These are phyloP conservation scores for Nemurella pictetii DNA, from an alignment of 2,888 invertebrate genomes.

Conservation along the genomic window DNA sequence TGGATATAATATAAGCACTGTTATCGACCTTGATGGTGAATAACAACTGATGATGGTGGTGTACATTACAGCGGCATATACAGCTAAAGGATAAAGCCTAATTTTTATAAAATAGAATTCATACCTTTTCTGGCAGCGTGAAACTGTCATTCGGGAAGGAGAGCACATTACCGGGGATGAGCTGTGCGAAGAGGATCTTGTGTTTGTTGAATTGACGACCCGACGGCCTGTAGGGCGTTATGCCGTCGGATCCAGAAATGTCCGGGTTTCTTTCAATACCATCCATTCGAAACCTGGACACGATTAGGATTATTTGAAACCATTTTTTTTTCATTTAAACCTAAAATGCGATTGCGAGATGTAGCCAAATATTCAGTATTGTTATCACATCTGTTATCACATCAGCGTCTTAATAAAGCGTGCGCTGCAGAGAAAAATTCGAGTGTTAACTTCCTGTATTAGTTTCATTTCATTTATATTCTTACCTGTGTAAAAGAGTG, in stretches of 20 bases:
- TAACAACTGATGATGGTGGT: too few relatives aligned
- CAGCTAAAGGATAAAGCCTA: too few relatives aligned
- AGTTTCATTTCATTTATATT: not conserved
- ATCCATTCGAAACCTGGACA: constrained; percentile 62
- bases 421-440: not conserved
- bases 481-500: constrained; percentile 62
- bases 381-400: too few relatives aligned
- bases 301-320: not conserved
- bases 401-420: too few relatives aligned
- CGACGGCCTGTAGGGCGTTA: constrained; percentile 62
- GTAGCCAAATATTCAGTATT: too few relatives aligned
- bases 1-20: too few relatives aligned
- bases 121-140: constrained; percentile 41
- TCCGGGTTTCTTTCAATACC: constrained; percentile 60
- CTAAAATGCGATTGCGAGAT: too few relatives aligned
- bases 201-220: constrained; percentile 63
- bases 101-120: too few relatives aligned
- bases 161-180: constrained; percentile 56
- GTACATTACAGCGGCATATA: too few relatives aligned
- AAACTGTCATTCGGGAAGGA: constrained; percentile 45
- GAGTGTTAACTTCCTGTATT: not conserved
- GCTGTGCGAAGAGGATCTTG: constrained; percentile 61
- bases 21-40: too few relatives aligned
- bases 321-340: not conserved
- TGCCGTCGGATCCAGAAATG: constrained; percentile 55